These are phyloP conservation scores for Aramus guarauna DNA, from an alignment of 2,113 vertebrate genomes.

Conservation along the genomic window DNA sequence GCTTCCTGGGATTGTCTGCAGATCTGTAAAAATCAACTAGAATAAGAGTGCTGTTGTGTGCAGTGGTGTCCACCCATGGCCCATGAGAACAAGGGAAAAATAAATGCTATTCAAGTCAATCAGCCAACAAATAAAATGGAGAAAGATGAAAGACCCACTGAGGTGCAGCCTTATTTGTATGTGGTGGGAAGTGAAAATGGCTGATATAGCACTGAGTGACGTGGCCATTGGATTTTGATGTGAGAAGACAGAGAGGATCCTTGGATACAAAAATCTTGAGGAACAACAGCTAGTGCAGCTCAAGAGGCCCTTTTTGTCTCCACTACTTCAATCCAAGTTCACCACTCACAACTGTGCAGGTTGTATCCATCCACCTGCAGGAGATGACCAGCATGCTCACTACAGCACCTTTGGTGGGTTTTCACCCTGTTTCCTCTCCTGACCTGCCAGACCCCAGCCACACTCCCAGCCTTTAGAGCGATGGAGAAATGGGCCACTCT, in stretches of 20 bases:
- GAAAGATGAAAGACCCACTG: not conserved
- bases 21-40: not conserved
- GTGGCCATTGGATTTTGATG: not conserved
- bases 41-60: not conserved
- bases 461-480: accelerated
- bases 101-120: not conserved
- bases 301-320: not conserved
- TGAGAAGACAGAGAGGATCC: not conserved
- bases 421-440: not conserved
- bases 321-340: not conserved
- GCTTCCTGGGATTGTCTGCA: not conserved
- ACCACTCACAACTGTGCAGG: not conserved
- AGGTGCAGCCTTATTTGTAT: not conserved
- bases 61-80: not conserved
- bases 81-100: not conserved
- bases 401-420: not conserved
- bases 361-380: not conserved
- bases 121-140: not conserved
- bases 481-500: not conserved
- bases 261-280: not conserved
- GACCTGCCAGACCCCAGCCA: not conserved
- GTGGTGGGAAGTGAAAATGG: not conserved
- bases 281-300: not conserved
- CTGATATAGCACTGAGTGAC: not conserved
- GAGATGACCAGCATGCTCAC: not conserved